Evolutionary conservation across 2,888 invertebrate species (phyloP), one percentile per base, ranked within the genome.

Genomic region (Tetropium fuscum): DNA sequence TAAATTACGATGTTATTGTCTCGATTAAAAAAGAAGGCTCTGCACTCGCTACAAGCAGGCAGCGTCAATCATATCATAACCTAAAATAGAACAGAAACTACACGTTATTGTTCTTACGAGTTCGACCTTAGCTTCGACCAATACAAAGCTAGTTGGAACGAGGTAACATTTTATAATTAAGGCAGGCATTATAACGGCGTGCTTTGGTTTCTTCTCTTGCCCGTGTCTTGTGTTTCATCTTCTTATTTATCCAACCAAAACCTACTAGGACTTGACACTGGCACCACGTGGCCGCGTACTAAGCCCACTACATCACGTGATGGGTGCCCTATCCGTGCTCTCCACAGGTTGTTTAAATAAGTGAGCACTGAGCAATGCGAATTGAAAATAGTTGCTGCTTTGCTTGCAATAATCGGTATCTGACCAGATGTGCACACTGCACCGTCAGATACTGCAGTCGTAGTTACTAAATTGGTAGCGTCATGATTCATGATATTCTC

Each of bases 71-170:
- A n/a, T n/a, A 59, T 70, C 70, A 68, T 70, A 66, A 70, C 68
- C 60, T 70, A 66, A 70, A 70, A 70, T 70, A 70, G 68, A 60
- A 51, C 49, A 25, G 22, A 22, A 16, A 41, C 3, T n/a, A 13
- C 41, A 25, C 40, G 38, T 40, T 27, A 10, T 44, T 44, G 38
- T 5, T 36, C 36, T 18, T 38, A 13, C 40, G n/a, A 51, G 11
- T 36, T 55, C 61, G 61, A 64, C 61, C 64, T 61, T 59, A 58
- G 54, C 53, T 60, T 64, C 56, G 56, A 55, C 48, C 55, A 55
- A 43, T 64, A 60, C 55, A 57, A 60, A 64, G 58, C 57, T 53
- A 57, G 53, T 48, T 53, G 43, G 47, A 58, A 34, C 58, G 56
- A 43, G 53, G 49, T 53, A 15, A 41, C 18, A 41, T 40, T 27